Evolutionary conservation across 2,888 invertebrate species (phyloP).

Genomic region (Limulus polyphemus): DNA sequence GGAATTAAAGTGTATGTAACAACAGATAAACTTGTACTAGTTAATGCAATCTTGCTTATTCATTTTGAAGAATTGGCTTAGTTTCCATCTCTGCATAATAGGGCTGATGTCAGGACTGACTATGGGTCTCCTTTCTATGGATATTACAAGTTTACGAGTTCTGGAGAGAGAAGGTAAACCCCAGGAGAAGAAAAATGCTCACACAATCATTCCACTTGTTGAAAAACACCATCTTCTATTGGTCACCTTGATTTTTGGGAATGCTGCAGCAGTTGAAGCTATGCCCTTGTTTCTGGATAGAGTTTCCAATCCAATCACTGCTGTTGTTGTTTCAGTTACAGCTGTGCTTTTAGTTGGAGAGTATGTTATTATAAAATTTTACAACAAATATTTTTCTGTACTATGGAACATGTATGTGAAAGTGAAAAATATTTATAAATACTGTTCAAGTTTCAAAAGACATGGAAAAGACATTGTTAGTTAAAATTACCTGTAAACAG

Average conservation of each 20-base stretch:
- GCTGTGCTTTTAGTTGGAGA: conserved; percentile 38
- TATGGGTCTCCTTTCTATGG: conserved; percentile 36
- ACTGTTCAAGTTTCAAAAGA: neutral
- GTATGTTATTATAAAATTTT: conserved; percentile 29
- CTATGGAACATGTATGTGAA: neutral
- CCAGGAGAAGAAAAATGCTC: conserved; percentile 32
- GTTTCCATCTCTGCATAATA: conserved; percentile 11
- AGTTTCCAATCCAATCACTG: conserved; percentile 34
- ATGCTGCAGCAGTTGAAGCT: conserved; percentile 36
- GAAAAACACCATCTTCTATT: conserved; percentile 35
- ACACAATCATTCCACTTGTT: conserved; percentile 33
- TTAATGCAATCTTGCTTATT: too few relatives aligned
- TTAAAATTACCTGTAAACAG: too few relatives aligned
- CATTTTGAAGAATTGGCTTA: too few relatives aligned
- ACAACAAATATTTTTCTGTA: neutral
- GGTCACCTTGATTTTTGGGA: conserved; percentile 35
- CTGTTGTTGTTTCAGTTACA: conserved; percentile 34
- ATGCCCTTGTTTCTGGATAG: conserved; percentile 37
- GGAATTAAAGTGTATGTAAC: too few relatives aligned
- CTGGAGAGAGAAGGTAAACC: conserved; percentile 33
- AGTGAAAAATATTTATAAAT: neutral
- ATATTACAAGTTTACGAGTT: conserved; percentile 33
- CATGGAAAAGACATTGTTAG: too few relatives aligned
- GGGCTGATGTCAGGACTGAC: conserved; percentile 38
- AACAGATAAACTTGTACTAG: too few relatives aligned